Evolutionary conservation across 2,113 vertebrate species (phyloP).

Genomic region (Condylura cristata): DNA sequence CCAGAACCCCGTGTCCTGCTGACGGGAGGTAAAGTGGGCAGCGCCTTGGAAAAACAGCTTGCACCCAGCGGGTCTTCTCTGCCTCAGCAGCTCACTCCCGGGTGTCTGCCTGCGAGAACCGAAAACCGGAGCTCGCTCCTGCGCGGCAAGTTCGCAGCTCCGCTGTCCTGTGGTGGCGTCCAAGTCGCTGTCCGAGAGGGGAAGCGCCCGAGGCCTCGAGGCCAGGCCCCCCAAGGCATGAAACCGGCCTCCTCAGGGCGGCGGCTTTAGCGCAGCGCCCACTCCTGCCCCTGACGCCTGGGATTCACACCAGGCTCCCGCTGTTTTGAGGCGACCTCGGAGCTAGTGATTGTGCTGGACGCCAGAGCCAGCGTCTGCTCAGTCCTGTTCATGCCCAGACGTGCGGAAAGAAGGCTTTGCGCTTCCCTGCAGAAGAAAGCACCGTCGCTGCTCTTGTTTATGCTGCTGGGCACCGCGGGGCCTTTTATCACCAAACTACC

Average conservation of each 20-base stretch:
- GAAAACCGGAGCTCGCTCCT: too few species aligned
- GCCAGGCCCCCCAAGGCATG: too few species aligned
- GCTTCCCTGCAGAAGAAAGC: background rate
- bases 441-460: background rate
- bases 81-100: background rate
- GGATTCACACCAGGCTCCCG: background rate
- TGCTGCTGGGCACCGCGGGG: background rate
- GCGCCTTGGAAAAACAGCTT: background rate
- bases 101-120: background rate
- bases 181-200: too few species aligned
- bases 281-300: too few species aligned
- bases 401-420: background rate
- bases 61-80: background rate
- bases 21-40: background rate
- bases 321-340: background rate
- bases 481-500: constrained; percentile 36
- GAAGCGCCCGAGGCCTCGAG: too few species aligned
- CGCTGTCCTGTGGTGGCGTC: too few species aligned
- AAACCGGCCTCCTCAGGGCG: too few species aligned
- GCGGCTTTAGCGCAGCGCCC: too few species aligned
- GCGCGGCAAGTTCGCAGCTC: too few species aligned
- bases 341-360: background rate
- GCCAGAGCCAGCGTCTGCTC: background rate
- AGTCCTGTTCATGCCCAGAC: background rate
- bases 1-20: background rate